Base-by-base conservation (phyloP, 1,140 invertebrate genomes). In the Sycophila sp. region DNA sequence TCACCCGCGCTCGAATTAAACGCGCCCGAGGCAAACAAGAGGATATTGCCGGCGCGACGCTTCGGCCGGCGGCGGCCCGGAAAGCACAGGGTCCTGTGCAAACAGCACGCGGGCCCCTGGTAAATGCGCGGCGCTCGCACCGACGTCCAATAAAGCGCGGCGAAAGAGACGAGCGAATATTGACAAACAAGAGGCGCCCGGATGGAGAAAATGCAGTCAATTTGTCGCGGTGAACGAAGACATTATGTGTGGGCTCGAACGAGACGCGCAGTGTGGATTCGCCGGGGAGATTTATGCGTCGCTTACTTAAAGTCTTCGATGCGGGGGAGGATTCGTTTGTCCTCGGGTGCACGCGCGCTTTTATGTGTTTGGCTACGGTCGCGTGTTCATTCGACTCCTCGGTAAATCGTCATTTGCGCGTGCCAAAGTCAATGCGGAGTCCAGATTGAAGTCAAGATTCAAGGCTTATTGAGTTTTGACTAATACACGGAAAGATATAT, bases 31-130 rank as follows among this genome's bases (percentile, higher is more conserved):
- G 76, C 73, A 82, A 82, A 82, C 78, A 80, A 28, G 38, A 78
- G 77, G 79, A 83, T 83, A 83, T 83, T 83, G 82, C 81, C 30
- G 40, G 75, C 72, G 79, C 76, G 75, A 78, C 77, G 76, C 77
- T 74, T 81, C 77, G 77, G 45, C 71, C 58, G 59, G 63, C 69
- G 69, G 56, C 63, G 65, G 42, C 59, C 64, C 72, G 64, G 75
- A 76, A 58, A 58, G 75, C 74, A n/a, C n/a, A n/a, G 71, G 70
- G 77, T 78, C 82, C 79, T 83, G 55, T 75, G 73, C 71, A 83
- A 83, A 83, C 77, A 83, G 82, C 80, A 82, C 80, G 77, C 71
- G n/a, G n/a, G n/a, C n/a, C n/a, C n/a, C n/a, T n/a, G n/a, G n/a
- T n/a, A n/a, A n/a, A n/a, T n/a, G 53, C 42, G 26, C 69, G 34